Evolutionary conservation across 92 coral and sea anemone species (phyloP).

Genomic region (Paragorgia papillata): DNA sequence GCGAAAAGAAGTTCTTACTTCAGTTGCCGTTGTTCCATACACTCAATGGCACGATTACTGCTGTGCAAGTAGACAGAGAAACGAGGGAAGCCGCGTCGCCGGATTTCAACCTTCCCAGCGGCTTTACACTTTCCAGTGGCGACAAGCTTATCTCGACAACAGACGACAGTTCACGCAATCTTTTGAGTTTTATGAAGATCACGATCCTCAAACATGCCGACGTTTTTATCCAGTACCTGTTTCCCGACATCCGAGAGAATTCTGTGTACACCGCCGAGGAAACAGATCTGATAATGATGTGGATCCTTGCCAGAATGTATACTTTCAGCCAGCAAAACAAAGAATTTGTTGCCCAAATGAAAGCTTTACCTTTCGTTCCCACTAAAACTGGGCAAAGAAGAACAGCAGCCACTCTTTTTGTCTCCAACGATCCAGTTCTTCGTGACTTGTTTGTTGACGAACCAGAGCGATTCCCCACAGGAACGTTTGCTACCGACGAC

Average conservation of each 20-base stretch:
- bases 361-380: constrained; percentile 54
- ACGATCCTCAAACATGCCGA: not conserved
- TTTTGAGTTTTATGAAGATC: not conserved
- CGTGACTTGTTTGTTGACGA: constrained; percentile 13
- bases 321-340: constrained; percentile 40
- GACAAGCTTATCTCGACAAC: constrained; percentile 12
- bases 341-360: constrained; percentile 39
- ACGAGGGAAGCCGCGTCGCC: constrained; percentile 6
- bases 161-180: constrained; percentile 25
- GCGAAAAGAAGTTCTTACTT: constrained; percentile 40
- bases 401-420: constrained; percentile 43
- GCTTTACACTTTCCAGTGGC: constrained; percentile 32
- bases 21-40: constrained; percentile 69
- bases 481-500: constrained; percentile 18
- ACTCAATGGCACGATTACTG: constrained; percentile 53
- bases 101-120: not conserved
- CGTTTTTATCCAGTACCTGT: constrained; percentile 44
- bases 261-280: constrained; percentile 1
- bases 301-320: constrained; percentile 63
- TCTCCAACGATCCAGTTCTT: constrained; percentile 9
- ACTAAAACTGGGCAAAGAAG: constrained; percentile 25
- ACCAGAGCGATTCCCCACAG: constrained; percentile 15
- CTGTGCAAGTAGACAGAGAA: constrained; percentile 35
- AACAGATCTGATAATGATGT: constrained; percentile 56
- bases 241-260: constrained; percentile 36